Conservation (phyloP, 1,140 invertebrate genomes). For the Sinonovacula constricta region DNA sequence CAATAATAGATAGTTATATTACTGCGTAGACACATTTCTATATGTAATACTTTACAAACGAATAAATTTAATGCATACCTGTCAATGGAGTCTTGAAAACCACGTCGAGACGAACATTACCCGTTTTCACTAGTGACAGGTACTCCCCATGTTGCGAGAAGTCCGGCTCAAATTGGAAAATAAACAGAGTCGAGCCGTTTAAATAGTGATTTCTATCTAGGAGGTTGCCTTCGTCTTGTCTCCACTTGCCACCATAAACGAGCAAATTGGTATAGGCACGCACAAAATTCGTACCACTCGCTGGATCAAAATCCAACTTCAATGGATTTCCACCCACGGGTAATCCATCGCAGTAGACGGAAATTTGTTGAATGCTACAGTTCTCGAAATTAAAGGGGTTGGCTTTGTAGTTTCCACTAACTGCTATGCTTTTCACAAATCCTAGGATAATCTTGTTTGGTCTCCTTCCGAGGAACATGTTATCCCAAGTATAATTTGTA, state of each 20-base stretch:
- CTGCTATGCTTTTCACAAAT: slow-evolving; percentile 32
- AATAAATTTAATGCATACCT: neutral
- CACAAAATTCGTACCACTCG: neutral
- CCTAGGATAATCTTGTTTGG: slow-evolving; percentile 14
- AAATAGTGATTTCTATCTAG: slow-evolving; percentile 5
- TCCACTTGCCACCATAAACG: slow-evolving; percentile 3
- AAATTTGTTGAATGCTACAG: slow-evolving; percentile 22
- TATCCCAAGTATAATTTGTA: slow-evolving; percentile 16
- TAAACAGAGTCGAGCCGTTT: slow-evolving; percentile 2
- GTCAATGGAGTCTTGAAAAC: slow-evolving; percentile 23
- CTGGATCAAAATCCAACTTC: slow-evolving; percentile 22
- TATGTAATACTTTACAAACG: neutral
- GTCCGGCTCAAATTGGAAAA: slow-evolving; percentile 14
- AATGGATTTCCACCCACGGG: slow-evolving; percentile 18
- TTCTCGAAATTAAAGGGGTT: slow-evolving; percentile 29
- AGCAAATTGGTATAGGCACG: slow-evolving; percentile 9
- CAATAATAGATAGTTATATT: neutral
- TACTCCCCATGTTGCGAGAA: slow-evolving; percentile 30
- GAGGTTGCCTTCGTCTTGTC: slow-evolving; percentile 9
- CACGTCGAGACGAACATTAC: slow-evolving; percentile 13
- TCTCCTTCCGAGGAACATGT: slow-evolving; percentile 22
- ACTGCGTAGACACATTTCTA: neutral
- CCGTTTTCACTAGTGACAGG: slow-evolving; percentile 20
- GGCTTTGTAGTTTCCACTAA: slow-evolving; percentile 16
- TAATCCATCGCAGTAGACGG: slow-evolving; percentile 22